phyloP scores from a whole-genome alignment of 2,797 vertebrate species.

The Hippoglossus hippoglossus region DNA sequence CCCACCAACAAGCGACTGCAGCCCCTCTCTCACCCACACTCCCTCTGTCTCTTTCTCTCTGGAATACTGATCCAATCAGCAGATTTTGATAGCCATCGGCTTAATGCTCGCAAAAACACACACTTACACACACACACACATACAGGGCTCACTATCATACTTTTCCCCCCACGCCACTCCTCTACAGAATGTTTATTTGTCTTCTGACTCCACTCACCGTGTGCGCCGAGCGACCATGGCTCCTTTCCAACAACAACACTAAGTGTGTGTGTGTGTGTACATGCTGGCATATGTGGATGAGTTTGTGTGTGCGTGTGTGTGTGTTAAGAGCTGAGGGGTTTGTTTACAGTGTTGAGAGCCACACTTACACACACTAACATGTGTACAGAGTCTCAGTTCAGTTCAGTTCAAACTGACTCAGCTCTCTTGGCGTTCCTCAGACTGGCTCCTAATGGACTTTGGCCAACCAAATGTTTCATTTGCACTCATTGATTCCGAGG shows the following conservation, averaged over 20 bases:
- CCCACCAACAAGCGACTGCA: slow-evolving; percentile 48
- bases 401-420: slow-evolving; percentile 67
- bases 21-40: slow-evolving; percentile 48
- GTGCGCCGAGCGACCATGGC: slow-evolving; percentile 68
- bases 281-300: slow-evolving; percentile 43
- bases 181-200: slow-evolving; percentile 80
- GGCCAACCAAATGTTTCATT: slow-evolving; percentile 69
- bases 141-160: slow-evolving; percentile 56
- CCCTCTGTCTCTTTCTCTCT: slow-evolving; percentile 49
- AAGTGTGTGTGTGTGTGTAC: slow-evolving; percentile 29
- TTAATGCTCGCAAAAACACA: slow-evolving; percentile 53
- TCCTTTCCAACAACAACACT: slow-evolving; percentile 76
- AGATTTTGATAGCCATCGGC: slow-evolving; percentile 64
- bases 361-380: slow-evolving; percentile 77
- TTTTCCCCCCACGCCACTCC: slow-evolving; percentile 65
- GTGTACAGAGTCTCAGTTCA: slow-evolving; percentile 75
- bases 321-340: slow-evolving; percentile 74
- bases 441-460: slow-evolving; percentile 49
- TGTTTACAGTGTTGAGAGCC: slow-evolving; percentile 80
- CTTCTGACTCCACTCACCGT: slow-evolving; percentile 79
- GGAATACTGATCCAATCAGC: slow-evolving; percentile 71
- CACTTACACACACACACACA: slow-evolving; percentile 30
- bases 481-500: slow-evolving; percentile 64
- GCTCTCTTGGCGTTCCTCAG: slow-evolving; percentile 63
- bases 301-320: slow-evolving; percentile 49